Evolutionary conservation across 2,113 vertebrate genomes (phyloP), one percentile per base, ranked within the genome.

Genomic region (Silurus meridionalis): DNA sequence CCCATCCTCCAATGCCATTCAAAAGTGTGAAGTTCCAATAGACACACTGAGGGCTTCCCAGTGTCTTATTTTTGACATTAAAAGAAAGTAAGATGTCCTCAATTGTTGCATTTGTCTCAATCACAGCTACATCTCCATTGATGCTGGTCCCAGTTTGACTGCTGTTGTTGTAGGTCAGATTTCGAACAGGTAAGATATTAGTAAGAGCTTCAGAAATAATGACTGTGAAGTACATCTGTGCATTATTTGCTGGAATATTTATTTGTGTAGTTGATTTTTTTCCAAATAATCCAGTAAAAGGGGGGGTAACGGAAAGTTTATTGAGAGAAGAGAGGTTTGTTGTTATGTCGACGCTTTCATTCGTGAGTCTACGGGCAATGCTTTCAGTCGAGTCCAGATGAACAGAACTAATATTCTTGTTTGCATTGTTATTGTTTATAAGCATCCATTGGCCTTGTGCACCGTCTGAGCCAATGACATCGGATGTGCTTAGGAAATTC

Each of bases 11-110:
- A 0, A 48, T 25, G 0, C 61, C 2, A 53, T 90, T 83, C 64
- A 93, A 92, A 14, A 93, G 89, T 0, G 0, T 5, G 1, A 92
- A 94, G 87, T 96, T 95, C 96, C 96, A 97, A 61, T 94, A 96
- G 0, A 95, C 95, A 0, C 96, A 98, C 60, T 91, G 93, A 0
- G 93, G 91, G 17, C 83, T 28, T 0, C 79, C 67, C 60, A 86
- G 87, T 11, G 89, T 90, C 52, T 83, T 89, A 66, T 95, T 95
- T 69, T 92, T 86, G 90, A 95, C 94, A 9, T 92, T 86, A 0
- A 95, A 97, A 8, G 87, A 92, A 85, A 97, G 86, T 2, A 89
- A n/a, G 60, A 97, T 81, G 14, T 93, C 23, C 0, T 66, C 7
- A 83, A 93, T 82, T 0, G 64, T 89, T 85, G 87, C 80, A 0